These are phyloP conservation scores for Sparus aurata DNA, from an alignment of 2,797 vertebrate species.

Conservation along the genomic window DNA sequence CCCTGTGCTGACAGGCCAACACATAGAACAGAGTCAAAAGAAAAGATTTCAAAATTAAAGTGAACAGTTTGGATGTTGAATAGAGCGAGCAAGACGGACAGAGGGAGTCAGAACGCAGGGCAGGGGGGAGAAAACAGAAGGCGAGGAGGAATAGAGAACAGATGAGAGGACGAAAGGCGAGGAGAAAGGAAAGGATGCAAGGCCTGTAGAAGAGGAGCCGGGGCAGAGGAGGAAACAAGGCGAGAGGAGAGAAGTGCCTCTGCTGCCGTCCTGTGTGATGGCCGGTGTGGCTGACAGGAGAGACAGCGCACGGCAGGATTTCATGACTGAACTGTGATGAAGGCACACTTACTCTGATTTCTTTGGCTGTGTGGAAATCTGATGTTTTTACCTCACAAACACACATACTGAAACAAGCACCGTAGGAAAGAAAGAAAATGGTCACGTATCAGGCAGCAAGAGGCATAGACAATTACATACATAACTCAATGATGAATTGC, in stretches of 20 bases:
- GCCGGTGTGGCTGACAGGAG: no score
- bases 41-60: constrained; percentile 43
- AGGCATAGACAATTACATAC: no score
- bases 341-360: no score
- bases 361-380: neutral
- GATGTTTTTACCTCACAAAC: neutral
- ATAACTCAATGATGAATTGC: no score
- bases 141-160: neutral
- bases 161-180: neutral
- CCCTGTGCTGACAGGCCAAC: constrained; percentile 15
- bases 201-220: neutral
- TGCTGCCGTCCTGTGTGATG: no score
- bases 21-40: constrained; percentile 28
- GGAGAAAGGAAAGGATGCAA: neutral
- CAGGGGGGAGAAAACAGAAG: neutral
- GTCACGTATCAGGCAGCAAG: no score
- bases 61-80: constrained; percentile 18
- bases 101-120: no score
- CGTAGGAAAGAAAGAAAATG: no score
- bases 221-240: neutral
- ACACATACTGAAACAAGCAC: neutral
- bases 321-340: neutral
- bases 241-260: neutral
- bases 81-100: constrained; percentile 2
- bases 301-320: no score